Base-by-base conservation (phyloP, 64 coral and sea anemone genomes). In the Actinia equina region DNA sequence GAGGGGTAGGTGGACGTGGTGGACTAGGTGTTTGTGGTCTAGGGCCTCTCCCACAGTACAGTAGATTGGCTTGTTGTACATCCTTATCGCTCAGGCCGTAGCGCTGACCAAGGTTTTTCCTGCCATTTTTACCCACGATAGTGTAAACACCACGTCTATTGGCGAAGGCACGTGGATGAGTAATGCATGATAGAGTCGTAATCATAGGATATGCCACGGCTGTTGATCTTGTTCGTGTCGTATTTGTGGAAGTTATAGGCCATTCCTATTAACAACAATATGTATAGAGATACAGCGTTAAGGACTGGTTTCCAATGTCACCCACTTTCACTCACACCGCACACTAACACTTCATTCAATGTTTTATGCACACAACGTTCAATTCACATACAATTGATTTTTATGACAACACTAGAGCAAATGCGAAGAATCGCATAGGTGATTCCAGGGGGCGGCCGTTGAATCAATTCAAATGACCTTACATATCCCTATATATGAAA, bases 201-300 rank as follows among this genome's bases (percentile, higher is more conserved):
- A 53, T 95, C 94, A 51, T 95, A 95, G 0, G 90, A 59, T 69
- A 95, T 84, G 26, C 67, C 77, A 7, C 88, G 53, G 77, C 94
- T 95, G 84, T 95, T 92, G 18, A 95, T 86, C 61, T 71, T 60
- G 22, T 51, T 90, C 13, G 62, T 95, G 41, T 71, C 90, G n/a
- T 95, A 92, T 56, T 95, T 95, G 54, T 93, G 91, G 80, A 95
- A 95, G 64, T 95, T 95, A 64, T 89, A 89, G 3, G 84, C 90
- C 84, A 88, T 93, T 4, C 94, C 94, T 95, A 17, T 2, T 15
- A 90, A 80, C 0, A 43, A 83, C 30, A 37, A 37, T 37, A 37
- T 37, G 30, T 37, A 37, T 37, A 37, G 30, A 37, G 1, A 37
- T 37, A 37, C 30, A 37, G 30, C 30, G 30, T 37, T 37, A 37